Base-by-base conservation (phyloP, 1,140 invertebrate genomes). In the Saccostrea echinata region DNA sequence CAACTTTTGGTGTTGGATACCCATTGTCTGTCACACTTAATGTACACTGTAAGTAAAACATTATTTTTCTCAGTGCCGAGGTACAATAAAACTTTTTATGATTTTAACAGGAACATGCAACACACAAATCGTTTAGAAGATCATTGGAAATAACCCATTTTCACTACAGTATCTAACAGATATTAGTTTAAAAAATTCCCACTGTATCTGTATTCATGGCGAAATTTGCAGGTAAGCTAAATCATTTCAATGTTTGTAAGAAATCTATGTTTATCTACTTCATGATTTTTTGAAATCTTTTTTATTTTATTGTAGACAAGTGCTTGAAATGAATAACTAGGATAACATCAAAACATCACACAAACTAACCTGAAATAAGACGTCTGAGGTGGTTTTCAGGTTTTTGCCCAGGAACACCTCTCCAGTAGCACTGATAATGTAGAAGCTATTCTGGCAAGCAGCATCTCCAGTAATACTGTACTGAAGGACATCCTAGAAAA, bases 361-460 rank as follows among this genome's bases (percentile, higher is more conserved):
- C 43, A 27, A 55, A 84, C 88, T 18, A 86, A 89, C 88, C 13
- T 85, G 82, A 27, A 89, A 83, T 18, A 18, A 21, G 33, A 53
- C 18, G 30, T 88, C 84, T 57, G 35, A 68, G 27, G 68, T 86
- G 33, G 30, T 52, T 24, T n/a, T 16, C 0, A 92, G 76, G 61
- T 86, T 88, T 30, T 83, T 43, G 30, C 86, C 89, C 11, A 91
- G 55, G 13, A 64, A 87, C 2, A 93, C 86, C 21, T 89, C 61
- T 76, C 92, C 93, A n/a, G 90, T 92, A 18, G 51, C 24, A 11
- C 82, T 61, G 71, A 92, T 91, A 6, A 93, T 81, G 86, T 88
- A 90, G 81, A 93, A 93, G 86, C 82, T 88, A 27, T 88, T 80
- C 51, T 53, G 85, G 33, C 90, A 92, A 13, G 85, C 87, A 8